A percentile compares a stretch with the other conserved stretches of the same genome.
Evolutionary conservation across 2,888 invertebrate genomes (phyloP).

Genomic region (Apodemia duryi): DNA sequence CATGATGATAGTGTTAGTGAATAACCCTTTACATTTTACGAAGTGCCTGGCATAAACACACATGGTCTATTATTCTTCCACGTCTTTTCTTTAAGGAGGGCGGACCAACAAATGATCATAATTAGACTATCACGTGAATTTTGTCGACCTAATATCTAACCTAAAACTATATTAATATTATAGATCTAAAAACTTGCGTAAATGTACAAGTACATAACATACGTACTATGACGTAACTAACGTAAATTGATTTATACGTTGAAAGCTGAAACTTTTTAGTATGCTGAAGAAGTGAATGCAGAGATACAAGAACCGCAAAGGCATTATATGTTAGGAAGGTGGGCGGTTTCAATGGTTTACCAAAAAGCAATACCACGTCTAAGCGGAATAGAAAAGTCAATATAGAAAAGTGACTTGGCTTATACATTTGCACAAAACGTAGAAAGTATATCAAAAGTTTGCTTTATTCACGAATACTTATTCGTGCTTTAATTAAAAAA

Average conservation of each 20-base stretch:
- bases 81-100: too few relatives aligned
- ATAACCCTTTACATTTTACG: too few relatives aligned
- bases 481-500: not conserved
- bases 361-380: slow-evolving; percentile 13
- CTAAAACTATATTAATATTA: too few relatives aligned
- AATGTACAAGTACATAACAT: too few relatives aligned
- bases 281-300: slow-evolving; percentile 6
- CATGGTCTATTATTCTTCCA: too few relatives aligned
- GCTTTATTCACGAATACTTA: not conserved
- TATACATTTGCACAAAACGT: not conserved
- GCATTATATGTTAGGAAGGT: slow-evolving; percentile 8
- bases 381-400: slow-evolving; percentile 9
- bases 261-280: slow-evolving; percentile 11
- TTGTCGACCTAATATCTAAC: too few relatives aligned
- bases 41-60: too few relatives aligned
- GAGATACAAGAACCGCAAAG: slow-evolving; percentile 13
- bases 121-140: too few relatives aligned
- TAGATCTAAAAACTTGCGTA: too few relatives aligned
- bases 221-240: not conserved
- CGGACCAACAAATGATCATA: too few relatives aligned
- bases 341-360: slow-evolving; percentile 6
- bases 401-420: slow-evolving; percentile 6
- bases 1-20: too few relatives aligned
- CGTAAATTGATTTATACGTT: not conserved
- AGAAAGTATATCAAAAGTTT: not conserved